Base-by-base conservation (phyloP, 1,140 invertebrate genomes). In the Lordiphosa mommai region DNA sequence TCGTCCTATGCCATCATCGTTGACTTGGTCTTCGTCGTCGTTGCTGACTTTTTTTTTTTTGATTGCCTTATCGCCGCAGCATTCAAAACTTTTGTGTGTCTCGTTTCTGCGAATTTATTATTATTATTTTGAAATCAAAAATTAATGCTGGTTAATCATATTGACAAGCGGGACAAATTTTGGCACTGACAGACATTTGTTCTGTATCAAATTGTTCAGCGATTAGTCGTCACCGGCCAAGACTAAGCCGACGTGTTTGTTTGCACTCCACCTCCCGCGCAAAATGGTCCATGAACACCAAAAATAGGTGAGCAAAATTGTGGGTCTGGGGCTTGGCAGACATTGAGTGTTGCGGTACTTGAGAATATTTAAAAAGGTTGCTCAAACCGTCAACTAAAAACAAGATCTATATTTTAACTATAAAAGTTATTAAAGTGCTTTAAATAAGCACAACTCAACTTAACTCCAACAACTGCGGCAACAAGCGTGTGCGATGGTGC, bases 131-230 rank as follows among this genome's bases (percentile, higher is more conserved):
- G 23, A 52, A 30, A 50, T 9, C 27, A 29, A 16, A 52, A 53
- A 43, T 49, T 32, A 14, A 43, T 57, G 41, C 47, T 56, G 44
- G 16, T 57, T 37, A 60, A 60, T 74, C 61, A 60, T 50, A 61
- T 61, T 74, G 76, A 70, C 74, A 70, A 43, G 55, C 64, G 51
- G 32, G 60, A 80, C 74, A 66, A 79, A 79, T 80, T 61, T 52
- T 32, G 41, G 12, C 44, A 48, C 40, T 56, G 72, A 56, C 72
- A 55, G 56, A 55, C 38, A 55, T 46, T 47, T 48, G 27, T 38
- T 52, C 23, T 59, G 17, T 17, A 23, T 10, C 50, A 51, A 44
- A 58, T 79, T 72, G 49, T 69, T 77, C 16, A 10, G 9, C 58
- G 38, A 79, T 72, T 79, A 79, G 55, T 71, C 44, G 47, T 40